These are phyloP conservation scores for Microvelia longipes DNA, from an alignment of 1,140 invertebrate genomes.

Conservation along the genomic window DNA sequence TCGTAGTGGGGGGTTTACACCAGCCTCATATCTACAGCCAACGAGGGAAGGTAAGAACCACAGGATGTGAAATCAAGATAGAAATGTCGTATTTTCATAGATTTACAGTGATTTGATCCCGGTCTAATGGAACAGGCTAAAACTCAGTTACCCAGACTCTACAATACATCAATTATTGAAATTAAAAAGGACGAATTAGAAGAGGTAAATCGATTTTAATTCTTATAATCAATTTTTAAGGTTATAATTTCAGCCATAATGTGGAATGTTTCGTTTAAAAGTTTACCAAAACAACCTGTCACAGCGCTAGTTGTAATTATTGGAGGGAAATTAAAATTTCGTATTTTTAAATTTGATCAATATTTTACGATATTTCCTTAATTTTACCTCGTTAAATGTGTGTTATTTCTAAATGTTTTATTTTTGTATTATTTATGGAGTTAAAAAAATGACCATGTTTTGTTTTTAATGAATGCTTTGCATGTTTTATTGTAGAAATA, in stretches of 20 bases:
- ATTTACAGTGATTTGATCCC: not conserved
- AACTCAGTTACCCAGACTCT: slow-evolving; percentile 36
- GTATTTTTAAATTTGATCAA: no score
- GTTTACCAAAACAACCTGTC: not conserved
- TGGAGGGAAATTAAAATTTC: not conserved
- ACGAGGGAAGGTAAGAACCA: not conserved
- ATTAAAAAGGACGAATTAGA: slow-evolving; percentile 61
- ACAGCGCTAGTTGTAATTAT: not conserved
- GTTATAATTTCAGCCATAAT: slow-evolving; percentile 19
- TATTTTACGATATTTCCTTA: no score
- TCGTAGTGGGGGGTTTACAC: not conserved
- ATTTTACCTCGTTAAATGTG: no score
- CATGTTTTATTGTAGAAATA: slow-evolving; percentile 56
- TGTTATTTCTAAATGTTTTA: no score
- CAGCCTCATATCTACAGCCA: not conserved
- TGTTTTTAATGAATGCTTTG: no score
- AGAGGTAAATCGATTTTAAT: slow-evolving; percentile 43
- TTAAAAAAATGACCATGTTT: no score
- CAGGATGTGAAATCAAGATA: slow-evolving; percentile 6
- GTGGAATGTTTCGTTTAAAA: slow-evolving; percentile 24
- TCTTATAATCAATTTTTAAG: slow-evolving; percentile 33
- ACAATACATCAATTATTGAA: slow-evolving; percentile 50
- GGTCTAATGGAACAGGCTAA: slow-evolving; percentile 21
- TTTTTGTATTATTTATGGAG: no score
- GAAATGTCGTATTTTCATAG: not conserved